Conservation (phyloP, 2,888 invertebrate genomes). For the Antheraea assamensis region DNA sequence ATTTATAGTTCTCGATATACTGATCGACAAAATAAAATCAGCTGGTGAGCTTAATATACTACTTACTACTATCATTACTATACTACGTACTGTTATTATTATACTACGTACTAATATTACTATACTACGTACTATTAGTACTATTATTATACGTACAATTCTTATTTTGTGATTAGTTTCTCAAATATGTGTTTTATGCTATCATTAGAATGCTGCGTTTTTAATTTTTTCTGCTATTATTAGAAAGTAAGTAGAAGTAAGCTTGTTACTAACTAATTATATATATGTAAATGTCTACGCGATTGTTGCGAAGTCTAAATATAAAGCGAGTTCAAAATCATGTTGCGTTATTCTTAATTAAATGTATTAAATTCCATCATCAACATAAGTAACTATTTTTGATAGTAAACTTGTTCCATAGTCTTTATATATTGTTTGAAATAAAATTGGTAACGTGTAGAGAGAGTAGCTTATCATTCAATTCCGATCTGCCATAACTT, state of each 20-base stretch:
- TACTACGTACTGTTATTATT: too few species aligned
- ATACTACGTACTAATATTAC: too few species aligned
- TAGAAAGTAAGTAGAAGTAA: too few species aligned
- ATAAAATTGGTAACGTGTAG: neutral
- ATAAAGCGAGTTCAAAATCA: neutral
- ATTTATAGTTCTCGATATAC: conserved; percentile 98
- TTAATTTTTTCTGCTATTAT: neutral
- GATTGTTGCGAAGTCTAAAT: neutral
- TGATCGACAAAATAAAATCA: conserved; percentile 95
- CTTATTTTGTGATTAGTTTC: neutral
- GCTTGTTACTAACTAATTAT: neutral
- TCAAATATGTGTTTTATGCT: neutral
- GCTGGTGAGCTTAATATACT: conserved; percentile 76
- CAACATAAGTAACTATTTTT: neutral
- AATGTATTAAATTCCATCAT: neutral
- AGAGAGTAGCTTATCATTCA: neutral
- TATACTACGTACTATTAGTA: too few species aligned
- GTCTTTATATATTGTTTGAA: neutral
- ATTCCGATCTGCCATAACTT: neutral
- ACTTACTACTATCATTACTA: too few species aligned
- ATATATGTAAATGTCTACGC: neutral
- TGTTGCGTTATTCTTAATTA: neutral
- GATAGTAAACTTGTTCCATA: neutral
- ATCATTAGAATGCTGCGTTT: neutral
- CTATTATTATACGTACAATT: neutral